phyloP scores from a whole-genome alignment of 2,888 invertebrate genomes.

The Nemotelus nigrinus region DNA sequence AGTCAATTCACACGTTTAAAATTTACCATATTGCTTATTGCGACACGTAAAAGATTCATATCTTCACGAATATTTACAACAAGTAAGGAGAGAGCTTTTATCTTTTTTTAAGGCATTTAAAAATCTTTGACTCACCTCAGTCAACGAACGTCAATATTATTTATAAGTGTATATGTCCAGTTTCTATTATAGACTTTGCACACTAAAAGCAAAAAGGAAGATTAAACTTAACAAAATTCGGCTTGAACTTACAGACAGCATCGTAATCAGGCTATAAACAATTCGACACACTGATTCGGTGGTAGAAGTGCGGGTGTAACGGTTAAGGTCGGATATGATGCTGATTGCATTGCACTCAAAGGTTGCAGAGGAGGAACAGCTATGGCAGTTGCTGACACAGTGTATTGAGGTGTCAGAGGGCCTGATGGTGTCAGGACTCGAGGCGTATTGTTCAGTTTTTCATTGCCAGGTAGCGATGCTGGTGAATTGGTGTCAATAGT shows the following conservation, averaged over 20 bases:
- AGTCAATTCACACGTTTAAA: too few species aligned
- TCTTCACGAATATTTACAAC: neutral
- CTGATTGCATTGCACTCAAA: constrained; percentile 17
- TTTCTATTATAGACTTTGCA: too few species aligned
- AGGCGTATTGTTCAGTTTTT: constrained; percentile 45
- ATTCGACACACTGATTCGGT: constrained; percentile 49
- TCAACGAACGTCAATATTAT: too few species aligned
- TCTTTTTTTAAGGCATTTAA: neutral
- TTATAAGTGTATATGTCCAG: too few species aligned
- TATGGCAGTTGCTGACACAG: constrained; percentile 43
- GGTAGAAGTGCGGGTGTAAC: constrained; percentile 28
- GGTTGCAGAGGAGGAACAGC: constrained; percentile 43
- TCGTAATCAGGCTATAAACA: constrained; percentile 46
- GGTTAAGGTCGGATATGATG: constrained; percentile 24
- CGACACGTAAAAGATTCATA: too few species aligned
- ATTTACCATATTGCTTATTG: too few species aligned
- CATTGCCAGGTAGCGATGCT: constrained; percentile 37
- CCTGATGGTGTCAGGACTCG: constrained; percentile 45
- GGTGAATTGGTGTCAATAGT: constrained; percentile 49
- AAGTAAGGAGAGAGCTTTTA: neutral
- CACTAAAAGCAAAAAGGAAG: too few species aligned
- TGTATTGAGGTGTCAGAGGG: constrained; percentile 40
- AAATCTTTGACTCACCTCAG: too few species aligned
- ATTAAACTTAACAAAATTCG: neutral
- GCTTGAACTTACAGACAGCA: constrained; percentile 1